A percentile compares a stretch with the other conserved stretches of the same genome.
These are phyloP conservation scores for Pan troglodytes DNA, from an alignment of 2,113 vertebrate species.

Conservation along the genomic window DNA sequence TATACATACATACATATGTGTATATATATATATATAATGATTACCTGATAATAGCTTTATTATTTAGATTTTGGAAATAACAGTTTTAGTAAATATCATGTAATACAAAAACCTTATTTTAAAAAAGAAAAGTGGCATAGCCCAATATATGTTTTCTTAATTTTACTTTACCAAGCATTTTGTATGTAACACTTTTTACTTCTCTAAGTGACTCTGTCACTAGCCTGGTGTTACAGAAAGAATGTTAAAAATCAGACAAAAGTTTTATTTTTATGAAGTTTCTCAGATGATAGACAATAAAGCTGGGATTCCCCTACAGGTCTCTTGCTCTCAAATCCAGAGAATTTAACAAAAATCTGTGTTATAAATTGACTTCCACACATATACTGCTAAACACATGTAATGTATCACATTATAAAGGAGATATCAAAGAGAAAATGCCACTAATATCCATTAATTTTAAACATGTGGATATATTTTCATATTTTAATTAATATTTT, in stretches of 20 bases:
- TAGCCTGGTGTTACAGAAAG: not conserved
- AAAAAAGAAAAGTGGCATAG: not conserved
- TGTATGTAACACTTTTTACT: not conserved
- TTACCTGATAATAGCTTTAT: no score
- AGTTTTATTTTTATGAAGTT: not conserved
- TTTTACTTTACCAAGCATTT: not conserved
- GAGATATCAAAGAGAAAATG: not conserved
- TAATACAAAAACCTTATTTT: not conserved
- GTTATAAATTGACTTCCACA: not conserved
- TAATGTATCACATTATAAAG: not conserved
- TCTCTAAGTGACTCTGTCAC: not conserved
- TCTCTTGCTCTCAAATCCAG: not conserved
- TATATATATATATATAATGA: no score
- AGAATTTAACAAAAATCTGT: not conserved
- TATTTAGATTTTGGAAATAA: not conserved
- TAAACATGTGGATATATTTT: not conserved
- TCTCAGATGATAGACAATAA: not conserved
- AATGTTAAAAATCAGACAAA: not conserved
- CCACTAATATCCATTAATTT: not conserved
- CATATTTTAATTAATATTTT: not conserved
- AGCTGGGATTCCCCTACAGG: not conserved
- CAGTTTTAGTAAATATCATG: not conserved
- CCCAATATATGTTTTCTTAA: not conserved
- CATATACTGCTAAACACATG: not conserved
- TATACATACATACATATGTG: no score